Conservation (phyloP, 2,113 vertebrate genomes). For the Atractosteus spatula region DNA sequence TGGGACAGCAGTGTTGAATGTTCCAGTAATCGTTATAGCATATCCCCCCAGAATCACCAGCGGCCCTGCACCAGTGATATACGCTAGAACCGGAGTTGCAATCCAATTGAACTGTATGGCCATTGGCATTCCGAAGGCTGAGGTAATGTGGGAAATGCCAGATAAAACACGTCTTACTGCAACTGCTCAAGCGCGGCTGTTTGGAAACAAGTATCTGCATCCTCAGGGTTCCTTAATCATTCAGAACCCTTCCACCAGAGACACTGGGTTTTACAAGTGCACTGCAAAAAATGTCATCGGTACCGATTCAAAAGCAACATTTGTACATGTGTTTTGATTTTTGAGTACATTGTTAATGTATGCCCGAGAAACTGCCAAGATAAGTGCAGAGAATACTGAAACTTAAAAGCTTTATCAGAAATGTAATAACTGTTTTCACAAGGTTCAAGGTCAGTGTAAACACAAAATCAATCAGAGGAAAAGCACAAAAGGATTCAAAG, state of each 20-base stretch:
- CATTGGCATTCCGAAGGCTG: conserved; percentile 73
- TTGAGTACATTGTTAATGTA: conserved; percentile 24
- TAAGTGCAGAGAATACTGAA: conserved; percentile 44
- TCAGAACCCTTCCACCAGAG: conserved; percentile 71
- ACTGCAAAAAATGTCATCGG: conserved; percentile 83
- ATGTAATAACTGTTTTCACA: conserved; percentile 22
- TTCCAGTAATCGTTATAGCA: conserved; percentile 75
- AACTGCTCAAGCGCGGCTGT: conserved; percentile 72
- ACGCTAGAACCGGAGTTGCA: conserved; percentile 73
- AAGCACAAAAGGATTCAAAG: background rate
- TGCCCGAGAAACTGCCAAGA: conserved; percentile 55
- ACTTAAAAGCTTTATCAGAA: conserved; percentile 29
- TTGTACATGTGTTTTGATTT: conserved; percentile 79
- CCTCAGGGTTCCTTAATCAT: conserved; percentile 84
- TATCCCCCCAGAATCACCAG: conserved; percentile 81
- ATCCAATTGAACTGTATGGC: conserved; percentile 79
- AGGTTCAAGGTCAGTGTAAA: conserved; percentile 22
- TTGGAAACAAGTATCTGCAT: conserved; percentile 83
- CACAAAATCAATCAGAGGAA: conserved; percentile 8
- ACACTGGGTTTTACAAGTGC: conserved; percentile 83
- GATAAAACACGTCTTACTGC: conserved; percentile 69
- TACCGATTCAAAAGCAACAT: conserved; percentile 77
- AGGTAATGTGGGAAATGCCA: conserved; percentile 85
- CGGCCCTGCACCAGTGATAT: conserved; percentile 71
- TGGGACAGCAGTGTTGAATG: conserved; percentile 62